Base-by-base conservation (phyloP, 2,888 invertebrate genomes). In the Pristionchus arcanus region DNA sequence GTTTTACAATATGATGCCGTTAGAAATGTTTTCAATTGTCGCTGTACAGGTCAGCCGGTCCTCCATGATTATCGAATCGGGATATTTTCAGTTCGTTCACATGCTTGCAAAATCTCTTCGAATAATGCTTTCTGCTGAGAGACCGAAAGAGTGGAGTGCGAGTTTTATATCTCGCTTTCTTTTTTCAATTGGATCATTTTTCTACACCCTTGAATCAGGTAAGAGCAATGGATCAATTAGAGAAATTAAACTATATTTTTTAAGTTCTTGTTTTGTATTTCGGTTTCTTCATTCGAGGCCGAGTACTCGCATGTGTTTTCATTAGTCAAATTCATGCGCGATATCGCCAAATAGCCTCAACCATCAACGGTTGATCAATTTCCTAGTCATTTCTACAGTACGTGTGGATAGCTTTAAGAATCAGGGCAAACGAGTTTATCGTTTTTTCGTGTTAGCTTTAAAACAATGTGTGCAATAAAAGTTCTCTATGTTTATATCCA, bases 401-500 rank as follows among this genome's bases (percentile, higher is more conserved):
- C 28, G 28, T 71, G 15, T 31, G 63, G 42, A 42, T 77, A 77
- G 77, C 77, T 77, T 77, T 77, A 77, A 71, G 31, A 71, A 77
- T 31, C 31, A 77, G 25, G 42, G 25, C 1, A 25, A 42, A 77
- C 77, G 42, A 77, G 21, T 77, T 77, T 77, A 77, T 77, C 37
- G 77, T 77, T 77, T 77, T 77, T 25, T 42, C 25, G 77, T 42
- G 77, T 77, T 77, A 77, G 77, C 37, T 42, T 77, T 77, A 25
- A 77, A 42, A 77, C 37, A 77, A 71, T 42, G 77, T 42, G 42
- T 42, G 77, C 77, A 42, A 77, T 77, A 77, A 77, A 77, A 77
- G 25, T 77, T 77, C 37, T 77, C 31, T 28, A 31, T 31, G n/a
- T 77, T 77, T 77, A 25, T 31, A 42, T 37, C 42, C 77, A 42